These are phyloP conservation scores for Siderastrea radians DNA, from an alignment of 92 coral and sea anemone species.

Conservation along the genomic window DNA sequence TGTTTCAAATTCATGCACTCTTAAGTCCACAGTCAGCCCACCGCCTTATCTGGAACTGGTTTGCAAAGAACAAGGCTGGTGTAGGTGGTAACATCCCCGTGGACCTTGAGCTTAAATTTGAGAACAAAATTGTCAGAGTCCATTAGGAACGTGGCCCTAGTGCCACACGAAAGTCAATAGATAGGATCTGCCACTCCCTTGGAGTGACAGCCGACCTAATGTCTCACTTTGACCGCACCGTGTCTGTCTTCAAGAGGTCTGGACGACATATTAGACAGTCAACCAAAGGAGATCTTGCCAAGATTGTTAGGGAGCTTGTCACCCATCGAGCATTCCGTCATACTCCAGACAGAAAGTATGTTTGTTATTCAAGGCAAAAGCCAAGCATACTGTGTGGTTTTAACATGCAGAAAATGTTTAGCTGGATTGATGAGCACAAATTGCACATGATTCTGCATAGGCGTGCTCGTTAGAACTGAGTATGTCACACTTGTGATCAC, in stretches of 20 bases:
- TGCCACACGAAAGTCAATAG: slow-evolving; percentile 68
- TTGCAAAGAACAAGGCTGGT: slow-evolving; percentile 75
- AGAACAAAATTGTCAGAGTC: slow-evolving; percentile 77
- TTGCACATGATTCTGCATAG: slow-evolving; percentile 74
- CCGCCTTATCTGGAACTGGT: slow-evolving; percentile 81
- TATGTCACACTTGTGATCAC: not conserved
- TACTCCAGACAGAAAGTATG: slow-evolving; percentile 72
- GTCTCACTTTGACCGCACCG: slow-evolving; percentile 60
- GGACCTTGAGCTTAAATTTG: slow-evolving; percentile 74
- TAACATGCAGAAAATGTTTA: slow-evolving; percentile 72
- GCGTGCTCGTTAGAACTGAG: slow-evolving; percentile 38
- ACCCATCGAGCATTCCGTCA: slow-evolving; percentile 64
- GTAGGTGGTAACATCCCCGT: slow-evolving; percentile 78
- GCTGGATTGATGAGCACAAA: slow-evolving; percentile 79
- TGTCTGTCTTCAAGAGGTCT: slow-evolving; percentile 72
- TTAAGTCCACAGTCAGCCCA: slow-evolving; percentile 84
- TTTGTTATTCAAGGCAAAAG: slow-evolving; percentile 43
- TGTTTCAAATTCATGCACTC: slow-evolving; percentile 80
- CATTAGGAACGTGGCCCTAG: slow-evolving; percentile 80
- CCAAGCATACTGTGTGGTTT: slow-evolving; percentile 77
- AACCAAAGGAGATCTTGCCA: slow-evolving; percentile 65
- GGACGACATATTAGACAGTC: slow-evolving; percentile 73
- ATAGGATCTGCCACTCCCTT: slow-evolving; percentile 77
- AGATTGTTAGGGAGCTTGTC: slow-evolving; percentile 68
- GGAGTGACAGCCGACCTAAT: slow-evolving; percentile 68